phyloP scores from a whole-genome alignment of 1,140 invertebrate species.

The Trichoplusia ni region DNA sequence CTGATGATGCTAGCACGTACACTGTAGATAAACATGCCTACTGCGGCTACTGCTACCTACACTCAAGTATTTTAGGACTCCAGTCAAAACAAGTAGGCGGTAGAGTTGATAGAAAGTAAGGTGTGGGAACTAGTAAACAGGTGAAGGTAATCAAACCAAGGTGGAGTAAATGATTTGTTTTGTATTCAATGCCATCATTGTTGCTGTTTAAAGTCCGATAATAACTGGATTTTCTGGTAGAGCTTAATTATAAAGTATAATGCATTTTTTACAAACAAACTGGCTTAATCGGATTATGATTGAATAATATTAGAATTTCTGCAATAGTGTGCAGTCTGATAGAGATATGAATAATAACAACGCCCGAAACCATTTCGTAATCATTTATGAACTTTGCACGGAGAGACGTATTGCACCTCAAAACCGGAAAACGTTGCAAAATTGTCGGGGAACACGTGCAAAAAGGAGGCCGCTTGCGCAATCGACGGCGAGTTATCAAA shows the following conservation, averaged over 20 bases:
- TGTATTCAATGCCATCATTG: neutral
- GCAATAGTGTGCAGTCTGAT: no score
- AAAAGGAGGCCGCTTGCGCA: constrained; percentile 66
- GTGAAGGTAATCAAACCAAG: constrained; percentile 38
- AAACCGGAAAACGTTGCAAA: constrained; percentile 56
- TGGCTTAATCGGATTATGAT: no score
- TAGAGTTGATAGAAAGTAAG: constrained; percentile 17
- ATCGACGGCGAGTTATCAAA: constrained; percentile 64
- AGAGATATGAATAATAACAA: no score
- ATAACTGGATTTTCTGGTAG: no score
- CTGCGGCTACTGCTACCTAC: constrained; percentile 10
- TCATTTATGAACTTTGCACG: neutral
- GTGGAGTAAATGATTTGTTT: constrained; percentile 7
- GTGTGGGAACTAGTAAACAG: constrained; percentile 34
- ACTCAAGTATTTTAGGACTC: constrained; percentile 4
- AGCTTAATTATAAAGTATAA: no score
- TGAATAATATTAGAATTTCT: no score
- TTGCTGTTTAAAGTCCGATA: no score
- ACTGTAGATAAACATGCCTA: constrained; percentile 26
- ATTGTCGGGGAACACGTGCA: constrained; percentile 60
- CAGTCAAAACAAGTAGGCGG: constrained; percentile 15
- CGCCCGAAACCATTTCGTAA: neutral
- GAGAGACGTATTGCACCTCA: constrained; percentile 28
- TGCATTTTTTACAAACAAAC: no score
- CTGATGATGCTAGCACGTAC: constrained; percentile 51